Conservation (phyloP, 2,888 invertebrate genomes). For the Caenorhabditis auriculariae region DNA sequence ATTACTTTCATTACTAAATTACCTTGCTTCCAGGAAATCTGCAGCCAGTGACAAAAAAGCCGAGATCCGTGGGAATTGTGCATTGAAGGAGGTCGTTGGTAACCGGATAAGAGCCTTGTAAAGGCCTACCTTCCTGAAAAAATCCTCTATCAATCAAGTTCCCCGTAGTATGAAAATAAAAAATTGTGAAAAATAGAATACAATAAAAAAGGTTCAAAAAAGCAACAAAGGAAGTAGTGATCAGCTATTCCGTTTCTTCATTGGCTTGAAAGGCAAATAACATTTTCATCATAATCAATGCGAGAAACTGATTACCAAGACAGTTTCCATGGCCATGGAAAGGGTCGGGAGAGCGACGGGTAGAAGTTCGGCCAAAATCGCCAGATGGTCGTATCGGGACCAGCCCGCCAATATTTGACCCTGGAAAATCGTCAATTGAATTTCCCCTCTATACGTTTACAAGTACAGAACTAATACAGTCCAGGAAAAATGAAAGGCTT, state of each 20-base stretch:
- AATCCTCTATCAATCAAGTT: neutral
- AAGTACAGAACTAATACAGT: too few species aligned
- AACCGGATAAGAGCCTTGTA: slow-evolving; percentile 29
- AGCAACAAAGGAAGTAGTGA: too few species aligned
- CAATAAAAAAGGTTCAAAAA: neutral
- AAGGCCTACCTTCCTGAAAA: slow-evolving; percentile 19
- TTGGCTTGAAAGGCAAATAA: too few species aligned
- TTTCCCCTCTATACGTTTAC: too few species aligned
- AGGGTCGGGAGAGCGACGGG: slow-evolving; percentile 66
- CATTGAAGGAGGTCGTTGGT: slow-evolving; percentile 50
- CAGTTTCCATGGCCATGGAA: slow-evolving; percentile 59
- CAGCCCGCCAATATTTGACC: slow-evolving; percentile 67
- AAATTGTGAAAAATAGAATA: neutral
- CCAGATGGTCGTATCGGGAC: slow-evolving; percentile 68
- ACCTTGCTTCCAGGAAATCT: slow-evolving; percentile 49
- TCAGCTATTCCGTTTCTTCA: too few species aligned
- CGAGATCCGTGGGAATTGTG: slow-evolving; percentile 36
- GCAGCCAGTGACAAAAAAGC: slow-evolving; percentile 43
- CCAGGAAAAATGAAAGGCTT: too few species aligned
- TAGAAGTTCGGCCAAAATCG: slow-evolving; percentile 66
- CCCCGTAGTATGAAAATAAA: neutral
- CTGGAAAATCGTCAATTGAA: too few species aligned
- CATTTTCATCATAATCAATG: too few species aligned
- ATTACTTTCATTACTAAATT: neutral
- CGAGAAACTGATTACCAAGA: slow-evolving; percentile 20